phyloP scores from a whole-genome alignment of 2,113 vertebrate species.

The Syngnathus floridae region DNA sequence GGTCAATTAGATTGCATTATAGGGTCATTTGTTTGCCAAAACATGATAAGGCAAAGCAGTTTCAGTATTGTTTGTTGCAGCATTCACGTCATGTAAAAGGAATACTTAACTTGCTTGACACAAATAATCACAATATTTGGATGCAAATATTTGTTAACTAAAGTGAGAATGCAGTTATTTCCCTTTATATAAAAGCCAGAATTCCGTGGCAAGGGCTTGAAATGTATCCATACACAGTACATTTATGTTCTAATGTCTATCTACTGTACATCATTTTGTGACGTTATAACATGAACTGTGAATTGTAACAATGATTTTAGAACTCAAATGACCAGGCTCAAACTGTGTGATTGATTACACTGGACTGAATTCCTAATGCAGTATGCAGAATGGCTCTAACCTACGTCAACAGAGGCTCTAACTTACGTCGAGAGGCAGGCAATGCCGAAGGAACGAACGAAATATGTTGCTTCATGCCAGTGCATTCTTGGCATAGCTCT shows the following conservation, averaged over 20 bases:
- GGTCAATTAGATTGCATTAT: conserved; percentile 40
- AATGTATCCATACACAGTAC: too few relatives aligned
- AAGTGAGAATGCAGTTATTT: too few relatives aligned
- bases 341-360: neutral
- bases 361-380: neutral
- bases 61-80: too few relatives aligned
- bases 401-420: neutral
- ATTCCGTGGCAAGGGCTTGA: too few relatives aligned
- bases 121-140: neutral
- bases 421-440: conserved; percentile 8
- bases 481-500: conserved; percentile 74
- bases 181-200: too few relatives aligned
- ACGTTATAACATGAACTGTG: too few relatives aligned
- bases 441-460: conserved; percentile 56
- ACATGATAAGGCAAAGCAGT: neutral
- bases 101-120: neutral
- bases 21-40: conserved; percentile 13
- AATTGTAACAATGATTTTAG: too few relatives aligned
- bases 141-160: too few relatives aligned
- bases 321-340: too few relatives aligned
- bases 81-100: neutral
- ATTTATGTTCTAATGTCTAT: too few relatives aligned
- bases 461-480: conserved; percentile 73
- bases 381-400: neutral
- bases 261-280: too few relatives aligned